phyloP scores from a whole-genome alignment of 2,888 invertebrate species.

The Lottia scabra region DNA sequence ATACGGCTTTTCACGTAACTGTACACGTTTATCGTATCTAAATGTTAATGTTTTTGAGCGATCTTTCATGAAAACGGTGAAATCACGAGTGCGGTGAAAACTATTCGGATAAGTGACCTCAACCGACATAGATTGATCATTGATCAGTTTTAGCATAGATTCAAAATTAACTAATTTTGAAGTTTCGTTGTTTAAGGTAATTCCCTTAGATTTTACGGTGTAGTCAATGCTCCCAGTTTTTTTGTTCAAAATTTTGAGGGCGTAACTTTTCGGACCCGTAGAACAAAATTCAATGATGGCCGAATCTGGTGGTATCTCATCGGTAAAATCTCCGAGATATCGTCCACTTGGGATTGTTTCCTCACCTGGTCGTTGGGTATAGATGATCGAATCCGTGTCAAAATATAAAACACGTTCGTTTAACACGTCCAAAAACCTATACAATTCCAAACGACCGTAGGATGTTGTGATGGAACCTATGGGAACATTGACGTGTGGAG shows the following conservation, averaged over 20 bases:
- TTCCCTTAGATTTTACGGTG: no score
- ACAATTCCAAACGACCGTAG: slow-evolving; percentile 60
- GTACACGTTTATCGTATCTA: no score
- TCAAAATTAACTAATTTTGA: slow-evolving; percentile 10
- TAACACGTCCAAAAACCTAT: slow-evolving; percentile 55
- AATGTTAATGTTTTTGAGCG: no score
- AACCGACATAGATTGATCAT: no score
- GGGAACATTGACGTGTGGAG: background rate
- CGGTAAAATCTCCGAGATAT: slow-evolving; percentile 29
- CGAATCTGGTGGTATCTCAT: slow-evolving; percentile 36
- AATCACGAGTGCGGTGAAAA: no score
- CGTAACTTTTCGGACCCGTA: no score
- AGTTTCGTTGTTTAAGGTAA: no score
- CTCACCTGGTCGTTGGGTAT: slow-evolving; percentile 24
- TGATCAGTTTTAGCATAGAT: no score
- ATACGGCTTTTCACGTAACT: background rate
- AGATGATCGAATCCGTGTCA: slow-evolving; percentile 66
- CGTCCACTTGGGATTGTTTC: slow-evolving; percentile 17
- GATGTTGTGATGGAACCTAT: slow-evolving; percentile 66
- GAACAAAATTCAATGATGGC: slow-evolving; percentile 47
- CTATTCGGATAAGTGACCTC: no score
- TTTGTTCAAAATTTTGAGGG: no score
- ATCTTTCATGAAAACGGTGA: no score
- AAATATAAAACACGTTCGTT: slow-evolving; percentile 58
- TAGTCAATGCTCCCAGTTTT: no score